Evolutionary conservation across 2,113 vertebrate genomes (phyloP).

Genomic region (Microtus pennsylvanicus): DNA sequence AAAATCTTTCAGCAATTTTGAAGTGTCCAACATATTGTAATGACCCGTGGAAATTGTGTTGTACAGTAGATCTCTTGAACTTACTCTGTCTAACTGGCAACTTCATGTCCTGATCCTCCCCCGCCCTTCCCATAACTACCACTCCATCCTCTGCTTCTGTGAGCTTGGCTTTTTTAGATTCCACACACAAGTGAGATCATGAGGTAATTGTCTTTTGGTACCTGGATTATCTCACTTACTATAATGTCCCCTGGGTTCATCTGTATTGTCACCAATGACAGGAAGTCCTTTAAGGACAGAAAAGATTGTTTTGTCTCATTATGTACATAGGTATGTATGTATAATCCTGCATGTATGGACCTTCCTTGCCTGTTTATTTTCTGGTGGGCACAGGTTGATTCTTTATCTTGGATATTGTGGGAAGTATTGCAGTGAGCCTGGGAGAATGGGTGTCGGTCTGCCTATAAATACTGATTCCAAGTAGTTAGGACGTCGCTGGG

Average conservation of each 20-base stretch:
- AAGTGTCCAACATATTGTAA: neutral
- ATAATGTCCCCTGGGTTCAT: neutral
- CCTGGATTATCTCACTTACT: neutral
- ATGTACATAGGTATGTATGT: neutral
- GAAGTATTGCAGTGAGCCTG: neutral
- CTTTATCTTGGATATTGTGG: neutral
- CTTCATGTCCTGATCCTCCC: neutral
- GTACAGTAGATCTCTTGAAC: neutral
- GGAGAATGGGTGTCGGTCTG: neutral
- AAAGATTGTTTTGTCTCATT: neutral
- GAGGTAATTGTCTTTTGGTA: neutral
- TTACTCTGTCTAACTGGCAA: neutral
- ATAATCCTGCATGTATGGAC: neutral
- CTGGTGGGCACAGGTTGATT: neutral
- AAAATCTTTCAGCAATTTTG: neutral
- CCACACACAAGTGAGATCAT: neutral
- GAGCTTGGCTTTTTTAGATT: neutral
- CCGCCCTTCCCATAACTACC: too few relatives aligned
- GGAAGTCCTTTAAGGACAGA: neutral
- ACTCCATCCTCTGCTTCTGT: neutral
- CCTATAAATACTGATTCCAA: neutral
- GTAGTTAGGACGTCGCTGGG: neutral
- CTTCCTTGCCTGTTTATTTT: neutral
- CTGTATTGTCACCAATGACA: neutral
- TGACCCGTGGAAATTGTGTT: too few relatives aligned